These are phyloP conservation scores for Odontocolon sp. DNA, from an alignment of 2,888 invertebrate species.

Conservation along the genomic window DNA sequence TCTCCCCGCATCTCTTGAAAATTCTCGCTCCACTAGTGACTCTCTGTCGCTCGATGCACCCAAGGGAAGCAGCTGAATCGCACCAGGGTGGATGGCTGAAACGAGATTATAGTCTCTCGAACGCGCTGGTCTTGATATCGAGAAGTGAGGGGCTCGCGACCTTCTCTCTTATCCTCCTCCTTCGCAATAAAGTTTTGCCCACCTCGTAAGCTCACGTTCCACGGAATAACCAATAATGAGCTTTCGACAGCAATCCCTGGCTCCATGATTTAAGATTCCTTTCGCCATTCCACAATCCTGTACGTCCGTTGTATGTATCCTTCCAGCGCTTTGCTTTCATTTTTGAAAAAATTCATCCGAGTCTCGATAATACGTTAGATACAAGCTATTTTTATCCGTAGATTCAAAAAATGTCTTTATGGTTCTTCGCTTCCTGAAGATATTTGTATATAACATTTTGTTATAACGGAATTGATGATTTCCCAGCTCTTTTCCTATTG, in stretches of 20 bases:
- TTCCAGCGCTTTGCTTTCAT: conserved; percentile 1
- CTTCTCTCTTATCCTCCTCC: not conserved
- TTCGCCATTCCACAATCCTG: not conserved
- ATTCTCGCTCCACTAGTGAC: not conserved
- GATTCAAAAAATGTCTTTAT: conserved; percentile 12
- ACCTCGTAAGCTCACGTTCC: not conserved
- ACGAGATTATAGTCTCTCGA: conserved; percentile 44
- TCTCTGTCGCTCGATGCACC: not conserved
- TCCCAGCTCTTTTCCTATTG: not conserved
- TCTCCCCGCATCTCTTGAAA: not conserved
- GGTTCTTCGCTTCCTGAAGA: too few species aligned
- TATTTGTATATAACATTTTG: too few species aligned
- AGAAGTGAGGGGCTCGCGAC: not conserved
- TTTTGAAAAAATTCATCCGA: not conserved
- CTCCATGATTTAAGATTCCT: conserved; percentile 19
- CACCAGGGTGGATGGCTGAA: conserved; percentile 33
- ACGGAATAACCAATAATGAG: conserved; percentile 41
- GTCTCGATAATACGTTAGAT: not conserved
- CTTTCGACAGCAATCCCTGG: conserved; percentile 42
- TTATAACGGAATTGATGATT: too few species aligned
- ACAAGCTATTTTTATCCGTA: not conserved
- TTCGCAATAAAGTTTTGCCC: not conserved
- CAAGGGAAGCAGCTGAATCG: not conserved
- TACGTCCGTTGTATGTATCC: not conserved
- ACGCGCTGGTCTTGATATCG: conserved; percentile 27